phyloP scores from a whole-genome alignment of 1,140 invertebrate species.

The Zaprionus capensis region DNA sequence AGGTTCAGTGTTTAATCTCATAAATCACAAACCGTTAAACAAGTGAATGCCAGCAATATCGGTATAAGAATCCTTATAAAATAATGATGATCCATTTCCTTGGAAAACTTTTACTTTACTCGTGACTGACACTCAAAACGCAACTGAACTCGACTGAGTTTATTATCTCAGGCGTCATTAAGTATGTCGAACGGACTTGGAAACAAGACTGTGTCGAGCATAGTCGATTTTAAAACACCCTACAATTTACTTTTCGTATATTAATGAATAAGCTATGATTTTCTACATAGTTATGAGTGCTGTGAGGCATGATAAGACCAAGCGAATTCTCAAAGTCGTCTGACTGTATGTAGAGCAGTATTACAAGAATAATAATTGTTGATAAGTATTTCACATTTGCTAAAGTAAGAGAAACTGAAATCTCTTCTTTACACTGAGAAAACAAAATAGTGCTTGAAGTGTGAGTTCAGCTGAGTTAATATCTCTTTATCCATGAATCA shows the following conservation, averaged over 20 bases:
- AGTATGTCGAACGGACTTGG: not conserved
- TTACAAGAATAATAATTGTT: not conserved
- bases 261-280: not conserved
- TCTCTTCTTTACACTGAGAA: not conserved
- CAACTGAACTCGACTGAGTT: not conserved
- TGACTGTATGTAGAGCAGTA: not conserved
- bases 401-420: not conserved
- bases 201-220: not conserved
- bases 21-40: not conserved
- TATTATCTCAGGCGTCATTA: too few relatives aligned
- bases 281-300: not conserved
- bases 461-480: not conserved
- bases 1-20: not conserved
- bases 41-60: not conserved
- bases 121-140: not conserved
- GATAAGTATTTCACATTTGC: not conserved
- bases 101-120: not conserved
- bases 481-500: too few relatives aligned
- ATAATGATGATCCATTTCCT: not conserved
- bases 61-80: not conserved
- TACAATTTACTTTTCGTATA: not conserved
- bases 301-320: not conserved
- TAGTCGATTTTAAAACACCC: not conserved
- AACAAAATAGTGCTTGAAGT: not conserved
- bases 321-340: not conserved